phyloP scores from a whole-genome alignment of 1,140 invertebrate species.

The Hypsibius dujardini region DNA sequence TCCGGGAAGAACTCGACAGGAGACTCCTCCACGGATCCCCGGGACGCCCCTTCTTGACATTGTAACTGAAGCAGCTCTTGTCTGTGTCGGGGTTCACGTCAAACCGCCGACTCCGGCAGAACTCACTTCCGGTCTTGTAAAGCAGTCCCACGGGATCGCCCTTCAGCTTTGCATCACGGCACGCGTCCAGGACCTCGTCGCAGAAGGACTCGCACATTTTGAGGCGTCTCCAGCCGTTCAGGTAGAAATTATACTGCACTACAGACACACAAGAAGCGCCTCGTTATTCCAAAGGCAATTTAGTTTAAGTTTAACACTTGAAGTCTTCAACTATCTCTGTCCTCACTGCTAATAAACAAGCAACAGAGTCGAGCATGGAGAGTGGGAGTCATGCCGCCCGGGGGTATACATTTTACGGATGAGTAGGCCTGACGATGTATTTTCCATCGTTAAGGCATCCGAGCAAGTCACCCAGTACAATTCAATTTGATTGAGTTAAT shows the following conservation, averaged over 20 bases:
- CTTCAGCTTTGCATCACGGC: conserved; percentile 1
- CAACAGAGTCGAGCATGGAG: too few species aligned
- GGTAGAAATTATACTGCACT: conserved; percentile 4
- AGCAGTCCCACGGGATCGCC: conserved; percentile 1
- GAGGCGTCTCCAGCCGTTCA: not conserved
- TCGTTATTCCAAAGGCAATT: not conserved
- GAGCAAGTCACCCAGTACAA: too few species aligned
- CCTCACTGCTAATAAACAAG: too few species aligned
- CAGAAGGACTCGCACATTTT: conserved; percentile 9
- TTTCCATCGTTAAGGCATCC: too few species aligned
- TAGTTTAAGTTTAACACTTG: not conserved
- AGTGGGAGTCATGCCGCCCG: too few species aligned
- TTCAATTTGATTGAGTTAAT: too few species aligned
- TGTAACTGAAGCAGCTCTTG: not conserved
- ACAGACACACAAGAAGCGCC: not conserved
- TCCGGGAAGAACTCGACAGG: too few species aligned
- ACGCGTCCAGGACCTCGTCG: conserved; percentile 2
- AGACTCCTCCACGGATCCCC: too few species aligned
- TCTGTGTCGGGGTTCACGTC: not conserved
- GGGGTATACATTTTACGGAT: too few species aligned
- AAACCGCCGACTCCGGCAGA: conserved; percentile 8
- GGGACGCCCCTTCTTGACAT: too few species aligned
- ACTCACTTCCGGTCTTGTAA: not conserved
- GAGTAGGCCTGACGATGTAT: too few species aligned
- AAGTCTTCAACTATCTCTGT: not conserved